A percentile compares a stretch with the other conserved stretches of the same genome.
These are phyloP conservation scores for Fabriciana adippe DNA, from an alignment of 2,888 invertebrate genomes.

Conservation along the genomic window DNA sequence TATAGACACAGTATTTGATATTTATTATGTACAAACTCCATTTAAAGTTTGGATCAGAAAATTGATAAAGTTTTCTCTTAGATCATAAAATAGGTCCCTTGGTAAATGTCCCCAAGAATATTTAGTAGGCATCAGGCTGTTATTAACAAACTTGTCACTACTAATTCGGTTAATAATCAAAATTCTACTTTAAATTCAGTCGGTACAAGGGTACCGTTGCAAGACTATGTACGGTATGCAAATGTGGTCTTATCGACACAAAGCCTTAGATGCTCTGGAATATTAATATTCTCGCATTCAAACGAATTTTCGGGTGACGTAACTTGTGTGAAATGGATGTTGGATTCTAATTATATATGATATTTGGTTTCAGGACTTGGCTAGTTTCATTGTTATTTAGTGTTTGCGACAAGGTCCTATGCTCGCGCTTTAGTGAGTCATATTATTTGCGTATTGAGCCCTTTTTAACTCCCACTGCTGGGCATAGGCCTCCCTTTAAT, in stretches of 20 bases:
- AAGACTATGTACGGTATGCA: conserved; percentile 36
- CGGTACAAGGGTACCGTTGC: conserved; percentile 33
- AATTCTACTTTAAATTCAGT: conserved; percentile 34
- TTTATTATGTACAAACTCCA: background rate
- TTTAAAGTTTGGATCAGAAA: conserved; percentile 6
- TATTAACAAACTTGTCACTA: conserved; percentile 32
- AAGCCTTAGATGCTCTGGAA: conserved; percentile 26
- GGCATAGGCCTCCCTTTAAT: no score
- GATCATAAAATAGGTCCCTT: conserved; percentile 11
- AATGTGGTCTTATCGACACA: conserved; percentile 33
- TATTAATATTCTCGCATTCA: conserved; percentile 34
- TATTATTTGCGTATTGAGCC: no score
- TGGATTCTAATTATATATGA: conserved; percentile 1
- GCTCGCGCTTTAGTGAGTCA: no score
- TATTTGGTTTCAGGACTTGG: no score
- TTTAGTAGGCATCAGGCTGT: conserved; percentile 17
- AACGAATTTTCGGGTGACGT: conserved; percentile 26
- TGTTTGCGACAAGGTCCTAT: no score
- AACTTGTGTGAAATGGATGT: conserved; percentile 7
- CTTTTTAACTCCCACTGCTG: no score
- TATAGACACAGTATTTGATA: no score
- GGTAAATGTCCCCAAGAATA: conserved; percentile 16
- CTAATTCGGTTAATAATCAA: conserved; percentile 36
- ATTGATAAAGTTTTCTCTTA: conserved; percentile 2
- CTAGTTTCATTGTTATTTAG: background rate